Percentiles rank a stretch among this genome's conserved stretches.
phyloP scores from a whole-genome alignment of 2,888 invertebrate species.

The Agonopterix heracliana region DNA sequence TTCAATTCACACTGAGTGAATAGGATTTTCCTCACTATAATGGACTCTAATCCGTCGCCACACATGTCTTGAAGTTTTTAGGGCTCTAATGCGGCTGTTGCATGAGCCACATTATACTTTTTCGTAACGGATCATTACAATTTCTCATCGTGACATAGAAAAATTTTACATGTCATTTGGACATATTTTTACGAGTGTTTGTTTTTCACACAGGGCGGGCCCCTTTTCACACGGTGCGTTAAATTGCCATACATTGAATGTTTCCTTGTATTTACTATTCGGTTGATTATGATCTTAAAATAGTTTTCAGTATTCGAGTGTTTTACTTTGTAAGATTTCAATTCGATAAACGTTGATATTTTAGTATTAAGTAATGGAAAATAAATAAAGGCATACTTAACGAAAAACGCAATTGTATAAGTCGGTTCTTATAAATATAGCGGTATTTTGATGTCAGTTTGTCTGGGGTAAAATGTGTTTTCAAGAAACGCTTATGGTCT shows the following conservation, averaged over 20 bases:
- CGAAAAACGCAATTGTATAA: too few species aligned
- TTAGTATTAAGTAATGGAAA: too few species aligned
- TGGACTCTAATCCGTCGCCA: slow-evolving; percentile 59
- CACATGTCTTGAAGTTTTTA: slow-evolving; percentile 49
- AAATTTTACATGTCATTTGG: slow-evolving; percentile 74
- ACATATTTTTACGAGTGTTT: slow-evolving; percentile 66
- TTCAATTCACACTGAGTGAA: slow-evolving; percentile 66
- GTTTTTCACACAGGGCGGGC: slow-evolving; percentile 67
- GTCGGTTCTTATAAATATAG: too few species aligned
- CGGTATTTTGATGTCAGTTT: too few species aligned
- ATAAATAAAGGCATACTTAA: too few species aligned
- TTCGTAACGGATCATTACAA: slow-evolving; percentile 73
- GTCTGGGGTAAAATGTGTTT: too few species aligned
- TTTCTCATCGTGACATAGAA: slow-evolving; percentile 74
- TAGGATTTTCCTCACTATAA: slow-evolving; percentile 55
- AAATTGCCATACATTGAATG: slow-evolving; percentile 38
- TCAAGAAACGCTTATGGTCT: too few species aligned
- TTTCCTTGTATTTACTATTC: slow-evolving; percentile 46
- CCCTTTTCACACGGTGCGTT: slow-evolving; percentile 52
- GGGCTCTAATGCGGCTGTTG: slow-evolving; percentile 59
- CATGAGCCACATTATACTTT: slow-evolving; percentile 66
- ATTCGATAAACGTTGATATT: too few species aligned
- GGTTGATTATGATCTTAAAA: slow-evolving; percentile 27
- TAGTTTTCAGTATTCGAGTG: slow-evolving; percentile 15
- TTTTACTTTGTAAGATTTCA: not conserved